These are phyloP conservation scores for Lerema accius DNA, from an alignment of 1,140 invertebrate genomes.

Conservation along the genomic window DNA sequence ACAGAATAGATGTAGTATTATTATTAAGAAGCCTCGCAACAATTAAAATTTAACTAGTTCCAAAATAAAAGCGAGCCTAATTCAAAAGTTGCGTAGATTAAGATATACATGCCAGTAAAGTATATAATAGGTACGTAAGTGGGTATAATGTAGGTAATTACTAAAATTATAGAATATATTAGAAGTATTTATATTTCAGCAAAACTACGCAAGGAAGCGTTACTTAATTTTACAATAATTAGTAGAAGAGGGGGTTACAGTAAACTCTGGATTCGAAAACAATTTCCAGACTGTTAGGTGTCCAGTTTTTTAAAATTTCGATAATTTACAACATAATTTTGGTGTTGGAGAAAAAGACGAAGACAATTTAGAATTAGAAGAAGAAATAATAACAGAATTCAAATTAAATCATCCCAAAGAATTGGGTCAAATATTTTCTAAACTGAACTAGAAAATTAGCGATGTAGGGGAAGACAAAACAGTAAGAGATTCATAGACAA, in stretches of 20 bases:
- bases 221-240: conserved; percentile 74
- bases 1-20: conserved; percentile 49
- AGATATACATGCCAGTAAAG: conserved; percentile 74
- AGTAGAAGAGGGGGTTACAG: conserved; percentile 67
- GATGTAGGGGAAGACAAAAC: conserved; percentile 41
- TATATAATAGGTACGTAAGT: conserved; percentile 74
- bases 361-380: conserved; percentile 29
- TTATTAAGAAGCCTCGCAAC: conserved; percentile 72
- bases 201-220: conserved; percentile 78
- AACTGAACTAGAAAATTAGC: conserved; percentile 30
- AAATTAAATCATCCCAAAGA: conserved; percentile 26
- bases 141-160: conserved; percentile 76
- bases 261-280: conserved; percentile 62
- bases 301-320: conserved; percentile 42
- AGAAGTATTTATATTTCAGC: conserved; percentile 75
- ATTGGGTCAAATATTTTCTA: conserved; percentile 37
- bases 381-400: conserved; percentile 13
- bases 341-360: conserved; percentile 27
- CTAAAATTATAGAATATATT: conserved; percentile 80
- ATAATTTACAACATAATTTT: conserved; percentile 37
- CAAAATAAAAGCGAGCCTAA: conserved; percentile 70
- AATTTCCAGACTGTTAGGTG: conserved; percentile 64
- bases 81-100: conserved; percentile 67
- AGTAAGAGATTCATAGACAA: conserved; percentile 56
- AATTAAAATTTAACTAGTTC: conserved; percentile 55